phyloP scores from a whole-genome alignment of 64 coral and sea anemone genomes.

The Cladopsammia gracilis region DNA sequence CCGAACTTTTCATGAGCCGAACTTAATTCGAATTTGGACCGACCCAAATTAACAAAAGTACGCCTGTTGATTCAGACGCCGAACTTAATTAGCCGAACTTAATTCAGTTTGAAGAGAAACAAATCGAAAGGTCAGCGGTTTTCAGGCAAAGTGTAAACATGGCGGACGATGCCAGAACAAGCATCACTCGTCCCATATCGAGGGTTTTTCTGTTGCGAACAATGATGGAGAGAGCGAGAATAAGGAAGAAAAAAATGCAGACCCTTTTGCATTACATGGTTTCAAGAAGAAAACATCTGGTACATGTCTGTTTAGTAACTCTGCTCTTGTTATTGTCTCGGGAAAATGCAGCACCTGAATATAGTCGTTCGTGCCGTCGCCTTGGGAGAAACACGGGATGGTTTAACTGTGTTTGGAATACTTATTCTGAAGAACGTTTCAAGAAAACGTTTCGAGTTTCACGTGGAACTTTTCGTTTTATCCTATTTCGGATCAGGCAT shows the following conservation, averaged over 20 bases:
- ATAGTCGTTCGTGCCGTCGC: not conserved
- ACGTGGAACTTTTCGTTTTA: conserved; percentile 45
- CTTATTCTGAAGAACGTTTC: conserved; percentile 56
- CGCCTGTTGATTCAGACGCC: not conserved
- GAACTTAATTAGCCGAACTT: no score
- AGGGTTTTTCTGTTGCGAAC: no score
- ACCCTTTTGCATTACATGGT: no score
- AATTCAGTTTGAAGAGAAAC: no score
- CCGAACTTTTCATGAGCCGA: conserved; percentile 27
- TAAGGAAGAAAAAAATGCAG: no score
- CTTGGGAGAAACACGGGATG: conserved; percentile 51
- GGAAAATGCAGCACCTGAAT: not conserved
- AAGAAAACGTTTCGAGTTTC: conserved; percentile 72
- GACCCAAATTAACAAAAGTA: conserved; percentile 22
- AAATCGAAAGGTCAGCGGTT: no score
- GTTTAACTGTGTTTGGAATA: conserved; percentile 39
- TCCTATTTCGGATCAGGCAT: conserved; percentile 26
- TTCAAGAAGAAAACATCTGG: not conserved
- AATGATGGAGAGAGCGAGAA: no score
- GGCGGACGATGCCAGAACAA: no score
- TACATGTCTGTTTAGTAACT: conserved; percentile 28
- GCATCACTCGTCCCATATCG: no score
- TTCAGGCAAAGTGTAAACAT: no score
- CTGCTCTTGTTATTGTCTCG: not conserved
- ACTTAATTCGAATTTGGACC: conserved; percentile 37